Conservation (phyloP, 2,113 vertebrate species). For the Scopus umbretta region DNA sequence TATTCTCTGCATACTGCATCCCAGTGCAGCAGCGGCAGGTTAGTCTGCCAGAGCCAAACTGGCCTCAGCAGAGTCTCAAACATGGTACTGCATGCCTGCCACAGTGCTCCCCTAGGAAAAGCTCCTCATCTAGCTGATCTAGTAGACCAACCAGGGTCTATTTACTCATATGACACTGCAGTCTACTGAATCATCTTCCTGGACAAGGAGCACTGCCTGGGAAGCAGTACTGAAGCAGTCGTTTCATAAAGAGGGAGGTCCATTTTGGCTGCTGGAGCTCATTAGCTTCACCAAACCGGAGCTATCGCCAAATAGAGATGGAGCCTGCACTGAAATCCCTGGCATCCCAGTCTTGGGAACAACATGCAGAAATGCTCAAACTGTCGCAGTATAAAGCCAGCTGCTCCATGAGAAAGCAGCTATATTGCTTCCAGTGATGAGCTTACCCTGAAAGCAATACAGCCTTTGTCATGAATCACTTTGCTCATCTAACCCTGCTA, state of each 20-base stretch:
- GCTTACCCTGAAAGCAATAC: neutral
- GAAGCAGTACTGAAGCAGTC: neutral
- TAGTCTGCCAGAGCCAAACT: neutral
- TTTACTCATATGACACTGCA: neutral
- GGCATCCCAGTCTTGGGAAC: neutral
- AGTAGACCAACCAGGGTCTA: neutral
- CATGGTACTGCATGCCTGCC: fast-evolving
- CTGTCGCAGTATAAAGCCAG: neutral
- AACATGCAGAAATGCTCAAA: neutral
- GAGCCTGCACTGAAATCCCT: neutral
- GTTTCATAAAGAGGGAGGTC: neutral
- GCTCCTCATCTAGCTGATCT: neutral
- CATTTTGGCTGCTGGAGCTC: neutral
- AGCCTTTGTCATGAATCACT: neutral
- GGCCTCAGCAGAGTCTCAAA: neutral
- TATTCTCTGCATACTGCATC: neutral
- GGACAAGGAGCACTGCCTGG: neutral
- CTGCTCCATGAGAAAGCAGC: neutral
- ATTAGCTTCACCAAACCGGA: neutral
- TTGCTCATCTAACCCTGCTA: neutral
- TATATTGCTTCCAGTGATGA: neutral
- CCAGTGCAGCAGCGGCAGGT: neutral
- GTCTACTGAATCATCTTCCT: neutral
- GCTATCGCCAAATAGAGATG: neutral
- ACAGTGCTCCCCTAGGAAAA: neutral